Evolutionary conservation across 2,888 invertebrate species (phyloP).

Genomic region (Sceliomorpha sp.): DNA sequence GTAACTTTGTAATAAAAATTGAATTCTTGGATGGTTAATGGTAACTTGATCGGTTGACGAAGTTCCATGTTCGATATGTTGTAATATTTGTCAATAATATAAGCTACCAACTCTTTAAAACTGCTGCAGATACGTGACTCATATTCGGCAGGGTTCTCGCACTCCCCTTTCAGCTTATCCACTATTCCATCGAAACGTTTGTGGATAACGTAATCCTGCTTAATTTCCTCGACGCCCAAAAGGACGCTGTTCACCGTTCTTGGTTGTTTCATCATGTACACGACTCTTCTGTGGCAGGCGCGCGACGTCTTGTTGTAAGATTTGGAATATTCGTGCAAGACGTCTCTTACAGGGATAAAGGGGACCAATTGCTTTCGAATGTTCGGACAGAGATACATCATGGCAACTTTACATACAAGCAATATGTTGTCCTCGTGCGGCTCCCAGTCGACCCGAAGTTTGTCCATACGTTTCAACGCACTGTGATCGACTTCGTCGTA

Average conservation of each 20-base stretch:
- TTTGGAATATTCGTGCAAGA: conserved; percentile 81
- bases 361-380: conserved; percentile 78
- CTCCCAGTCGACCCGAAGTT: conserved; percentile 84
- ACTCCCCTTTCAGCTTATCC: conserved; percentile 72
- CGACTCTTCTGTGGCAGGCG: conserved; percentile 85
- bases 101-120: conserved; percentile 72
- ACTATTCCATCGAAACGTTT: conserved; percentile 78
- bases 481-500: conserved; percentile 85
- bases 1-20: conserved; percentile 71
- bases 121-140: conserved; percentile 66
- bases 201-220: conserved; percentile 82
- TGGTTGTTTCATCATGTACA: conserved; percentile 84
- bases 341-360: conserved; percentile 82
- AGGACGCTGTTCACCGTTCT: conserved; percentile 83
- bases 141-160: conserved; percentile 61
- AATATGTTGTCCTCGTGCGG: conserved; percentile 86
- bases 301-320: conserved; percentile 86
- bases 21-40: conserved; percentile 72
- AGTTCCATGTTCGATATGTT: conserved; percentile 72
- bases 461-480: conserved; percentile 84
- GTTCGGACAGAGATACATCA: conserved; percentile 81
- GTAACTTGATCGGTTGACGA: conserved; percentile 62
- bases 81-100: conserved; percentile 74
- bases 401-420: conserved; percentile 85
- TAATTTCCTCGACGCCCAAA: conserved; percentile 84